Conservation (phyloP, 2,797 vertebrate species). For the Squalus acanthias region DNA sequence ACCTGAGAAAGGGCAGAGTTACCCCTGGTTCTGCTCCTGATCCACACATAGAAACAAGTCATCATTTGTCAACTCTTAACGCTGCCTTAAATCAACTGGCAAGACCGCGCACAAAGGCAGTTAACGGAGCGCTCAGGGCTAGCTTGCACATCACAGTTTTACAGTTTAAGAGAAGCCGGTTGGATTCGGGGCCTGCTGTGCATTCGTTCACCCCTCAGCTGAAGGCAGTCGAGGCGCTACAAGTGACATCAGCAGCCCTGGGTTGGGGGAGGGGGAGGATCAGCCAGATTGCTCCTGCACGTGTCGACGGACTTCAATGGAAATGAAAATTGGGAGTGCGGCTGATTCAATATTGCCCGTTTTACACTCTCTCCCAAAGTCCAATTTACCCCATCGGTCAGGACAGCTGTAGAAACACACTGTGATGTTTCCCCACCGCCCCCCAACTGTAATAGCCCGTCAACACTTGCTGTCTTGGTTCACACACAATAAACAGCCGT, state of each 20-base stretch:
- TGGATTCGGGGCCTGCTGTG: neutral
- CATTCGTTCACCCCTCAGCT: no score
- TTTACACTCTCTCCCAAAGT: neutral
- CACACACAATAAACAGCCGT: no score
- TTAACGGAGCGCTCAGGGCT: neutral
- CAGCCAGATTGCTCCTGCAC: neutral
- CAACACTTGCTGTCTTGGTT: no score
- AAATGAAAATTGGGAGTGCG: neutral
- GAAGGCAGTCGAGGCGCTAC: neutral
- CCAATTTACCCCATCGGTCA: neutral
- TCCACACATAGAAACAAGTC: neutral
- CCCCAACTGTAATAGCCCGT: no score
- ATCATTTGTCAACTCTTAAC: neutral
- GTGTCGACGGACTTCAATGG: neutral
- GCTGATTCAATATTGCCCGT: neutral
- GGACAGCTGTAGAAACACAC: neutral
- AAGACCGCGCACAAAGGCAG: neutral
- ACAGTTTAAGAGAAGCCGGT: neutral
- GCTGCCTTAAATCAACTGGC: neutral
- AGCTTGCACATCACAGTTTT: neutral
- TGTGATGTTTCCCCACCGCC: neutral
- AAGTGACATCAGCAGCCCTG: neutral
- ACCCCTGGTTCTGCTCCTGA: neutral
- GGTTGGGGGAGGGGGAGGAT: neutral
- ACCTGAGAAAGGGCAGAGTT: slow-evolving; percentile 51